Percentiles rank a stretch among this genome's conserved stretches.
Evolutionary conservation across 2,113 vertebrate species (phyloP).

Genomic region (Alaudala cheleensis): DNA sequence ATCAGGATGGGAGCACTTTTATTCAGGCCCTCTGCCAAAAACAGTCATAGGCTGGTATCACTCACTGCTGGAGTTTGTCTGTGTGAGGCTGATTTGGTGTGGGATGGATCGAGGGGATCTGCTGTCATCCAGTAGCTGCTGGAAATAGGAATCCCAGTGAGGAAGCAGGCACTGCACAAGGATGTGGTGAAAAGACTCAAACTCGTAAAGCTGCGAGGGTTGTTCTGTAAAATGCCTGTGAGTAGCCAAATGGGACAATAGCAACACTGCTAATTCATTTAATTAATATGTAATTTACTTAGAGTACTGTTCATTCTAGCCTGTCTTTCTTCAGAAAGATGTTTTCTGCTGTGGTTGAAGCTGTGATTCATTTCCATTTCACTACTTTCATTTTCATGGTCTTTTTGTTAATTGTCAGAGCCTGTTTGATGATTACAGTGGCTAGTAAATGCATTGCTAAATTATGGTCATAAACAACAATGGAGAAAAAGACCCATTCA

Average conservation of each 20-base stretch:
- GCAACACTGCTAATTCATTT: slow-evolving; percentile 61
- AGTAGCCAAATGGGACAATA: slow-evolving; percentile 62
- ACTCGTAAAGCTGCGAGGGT: slow-evolving; percentile 32
- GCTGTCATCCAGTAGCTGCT: background rate
- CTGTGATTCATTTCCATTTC: slow-evolving; percentile 68
- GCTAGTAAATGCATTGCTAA: slow-evolving; percentile 60
- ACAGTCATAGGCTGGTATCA: background rate
- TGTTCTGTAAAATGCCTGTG: slow-evolving; percentile 11
- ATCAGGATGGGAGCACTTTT: background rate
- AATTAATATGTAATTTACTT: slow-evolving; percentile 69
- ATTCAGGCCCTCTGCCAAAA: background rate
- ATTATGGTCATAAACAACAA: slow-evolving; percentile 58
- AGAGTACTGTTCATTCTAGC: slow-evolving; percentile 39
- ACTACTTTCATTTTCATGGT: slow-evolving; percentile 61
- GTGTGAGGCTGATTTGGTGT: background rate
- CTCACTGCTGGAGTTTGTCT: background rate
- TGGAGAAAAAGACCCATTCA: slow-evolving; percentile 5
- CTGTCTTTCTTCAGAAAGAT: slow-evolving; percentile 61
- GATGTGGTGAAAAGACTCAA: slow-evolving; percentile 15
- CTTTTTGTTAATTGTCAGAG: slow-evolving; percentile 64
- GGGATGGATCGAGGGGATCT: background rate
- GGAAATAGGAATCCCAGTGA: background rate
- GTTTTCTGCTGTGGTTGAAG: slow-evolving; percentile 60
- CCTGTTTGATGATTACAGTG: slow-evolving; percentile 62
- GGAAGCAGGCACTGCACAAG: slow-evolving; percentile 8